Evolutionary conservation across 2,888 invertebrate genomes (phyloP).

Genomic region (Eilema sororculum): DNA sequence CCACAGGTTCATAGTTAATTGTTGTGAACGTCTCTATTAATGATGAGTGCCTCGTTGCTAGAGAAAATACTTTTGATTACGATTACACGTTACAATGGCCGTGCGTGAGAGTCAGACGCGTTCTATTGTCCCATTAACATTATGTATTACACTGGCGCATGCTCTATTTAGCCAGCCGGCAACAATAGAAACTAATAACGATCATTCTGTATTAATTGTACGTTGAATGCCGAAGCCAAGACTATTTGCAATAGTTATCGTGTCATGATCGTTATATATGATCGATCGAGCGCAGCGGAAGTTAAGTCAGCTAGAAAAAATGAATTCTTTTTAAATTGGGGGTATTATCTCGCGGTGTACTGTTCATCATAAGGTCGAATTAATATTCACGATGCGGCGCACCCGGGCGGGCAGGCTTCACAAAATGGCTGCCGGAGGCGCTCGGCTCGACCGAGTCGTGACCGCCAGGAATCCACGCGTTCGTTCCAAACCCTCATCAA

Average conservation of each 20-base stretch:
- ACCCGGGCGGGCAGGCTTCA: conserved; percentile 77
- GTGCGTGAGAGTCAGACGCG: conserved; percentile 78
- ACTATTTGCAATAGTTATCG: conserved; percentile 69
- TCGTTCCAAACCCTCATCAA: conserved; percentile 83
- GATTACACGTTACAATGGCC: conserved; percentile 77
- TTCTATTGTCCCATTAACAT: conserved; percentile 77
- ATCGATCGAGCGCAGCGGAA: conserved; percentile 69
- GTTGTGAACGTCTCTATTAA: conserved; percentile 70
- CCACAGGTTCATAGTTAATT: conserved; percentile 57
- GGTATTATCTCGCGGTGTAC: conserved; percentile 55
- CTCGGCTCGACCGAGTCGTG: conserved; percentile 77
- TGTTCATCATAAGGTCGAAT: conserved; percentile 72
- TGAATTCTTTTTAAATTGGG: conserved; percentile 59
- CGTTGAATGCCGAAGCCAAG: conserved; percentile 69
- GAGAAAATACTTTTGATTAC: conserved; percentile 79
- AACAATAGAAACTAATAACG: conserved; percentile 84
- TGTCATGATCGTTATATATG: conserved; percentile 72
- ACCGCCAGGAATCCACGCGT: conserved; percentile 84
- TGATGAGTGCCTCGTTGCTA: conserved; percentile 67
- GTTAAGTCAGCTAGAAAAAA: conserved; percentile 57
- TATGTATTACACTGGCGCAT: conserved; percentile 77
- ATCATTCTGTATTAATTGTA: conserved; percentile 79
- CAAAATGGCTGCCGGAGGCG: conserved; percentile 85
- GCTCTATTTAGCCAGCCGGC: conserved; percentile 80
- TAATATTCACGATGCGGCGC: conserved; percentile 78